Evolutionary conservation across 2,888 invertebrate species (phyloP).

Genomic region (Petrolisthes manimaculis): DNA sequence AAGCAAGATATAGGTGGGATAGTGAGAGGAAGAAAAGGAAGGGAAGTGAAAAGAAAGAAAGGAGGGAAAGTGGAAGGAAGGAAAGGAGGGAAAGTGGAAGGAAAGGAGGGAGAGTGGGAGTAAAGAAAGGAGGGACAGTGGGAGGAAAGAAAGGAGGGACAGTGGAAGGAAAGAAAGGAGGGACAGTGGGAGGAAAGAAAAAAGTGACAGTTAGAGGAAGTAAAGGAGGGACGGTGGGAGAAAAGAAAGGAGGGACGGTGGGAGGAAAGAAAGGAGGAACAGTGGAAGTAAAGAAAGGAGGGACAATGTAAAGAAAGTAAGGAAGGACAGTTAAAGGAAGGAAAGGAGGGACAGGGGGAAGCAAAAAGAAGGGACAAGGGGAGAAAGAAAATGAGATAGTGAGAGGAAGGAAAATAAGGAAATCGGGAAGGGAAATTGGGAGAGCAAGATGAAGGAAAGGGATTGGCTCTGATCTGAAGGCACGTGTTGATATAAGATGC

Average conservation of each 20-base stretch:
- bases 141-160: not conserved
- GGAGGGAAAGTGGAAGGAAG: not conserved
- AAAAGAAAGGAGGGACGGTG: not conserved
- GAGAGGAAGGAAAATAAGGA: too few relatives aligned
- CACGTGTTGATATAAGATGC: too few relatives aligned
- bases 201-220: conserved; percentile 20
- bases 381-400: too few relatives aligned
- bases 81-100: not conserved
- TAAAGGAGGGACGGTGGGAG: not conserved
- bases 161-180: not conserved
- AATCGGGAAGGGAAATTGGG: too few relatives aligned
- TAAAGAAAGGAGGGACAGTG: not conserved
- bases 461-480: too few relatives aligned
- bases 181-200: not conserved
- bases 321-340: not conserved
- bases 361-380: too few relatives aligned
- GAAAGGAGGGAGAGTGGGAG: not conserved
- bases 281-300: not conserved
- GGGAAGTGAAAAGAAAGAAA: not conserved
- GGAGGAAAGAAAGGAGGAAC: not conserved
- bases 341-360: not conserved
- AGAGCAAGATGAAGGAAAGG: too few relatives aligned
- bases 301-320: not conserved
- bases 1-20: not conserved
- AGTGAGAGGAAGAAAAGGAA: not conserved